Conservation (phyloP, 2,888 invertebrate species). For the Agrochola litura region DNA sequence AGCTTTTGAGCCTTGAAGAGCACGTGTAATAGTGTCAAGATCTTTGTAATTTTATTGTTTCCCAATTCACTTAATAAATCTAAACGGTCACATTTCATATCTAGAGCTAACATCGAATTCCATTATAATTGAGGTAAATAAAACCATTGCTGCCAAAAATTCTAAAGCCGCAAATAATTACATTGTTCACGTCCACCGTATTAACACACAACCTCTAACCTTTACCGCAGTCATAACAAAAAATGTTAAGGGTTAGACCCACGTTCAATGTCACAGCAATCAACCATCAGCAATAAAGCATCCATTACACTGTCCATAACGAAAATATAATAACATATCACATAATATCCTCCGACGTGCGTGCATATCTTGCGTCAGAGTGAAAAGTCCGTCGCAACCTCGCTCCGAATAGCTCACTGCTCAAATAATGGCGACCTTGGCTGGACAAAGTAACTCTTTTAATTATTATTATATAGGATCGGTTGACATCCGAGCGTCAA, state of each 20-base stretch:
- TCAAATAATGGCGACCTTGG: constrained; percentile 83
- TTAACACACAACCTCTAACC: constrained; percentile 42
- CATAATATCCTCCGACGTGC: constrained; percentile 70
- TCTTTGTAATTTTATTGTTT: no score
- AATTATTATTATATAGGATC: constrained; percentile 85
- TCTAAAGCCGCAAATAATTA: not conserved
- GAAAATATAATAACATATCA: constrained; percentile 86
- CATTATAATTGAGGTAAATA: not conserved
- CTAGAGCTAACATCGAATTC: not conserved
- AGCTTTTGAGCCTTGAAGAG: not conserved
- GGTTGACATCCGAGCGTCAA: constrained; percentile 84
- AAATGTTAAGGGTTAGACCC: constrained; percentile 59
- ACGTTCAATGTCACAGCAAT: constrained; percentile 64
- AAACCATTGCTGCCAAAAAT: not conserved
- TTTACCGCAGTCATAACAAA: constrained; percentile 45
- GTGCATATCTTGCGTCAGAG: constrained; percentile 79
- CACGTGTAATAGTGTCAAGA: not conserved
- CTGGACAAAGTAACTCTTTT: constrained; percentile 83
- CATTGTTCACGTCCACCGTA: not conserved
- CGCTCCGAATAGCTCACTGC: constrained; percentile 84
- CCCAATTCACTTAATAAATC: not conserved
- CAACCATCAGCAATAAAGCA: constrained; percentile 66
- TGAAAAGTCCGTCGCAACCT: constrained; percentile 81
- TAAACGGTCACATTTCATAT: not conserved
- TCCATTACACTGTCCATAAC: constrained; percentile 82